Conservation (phyloP, 35 echinoderm and acorn worm species). For the Ophioderma brevispina region DNA sequence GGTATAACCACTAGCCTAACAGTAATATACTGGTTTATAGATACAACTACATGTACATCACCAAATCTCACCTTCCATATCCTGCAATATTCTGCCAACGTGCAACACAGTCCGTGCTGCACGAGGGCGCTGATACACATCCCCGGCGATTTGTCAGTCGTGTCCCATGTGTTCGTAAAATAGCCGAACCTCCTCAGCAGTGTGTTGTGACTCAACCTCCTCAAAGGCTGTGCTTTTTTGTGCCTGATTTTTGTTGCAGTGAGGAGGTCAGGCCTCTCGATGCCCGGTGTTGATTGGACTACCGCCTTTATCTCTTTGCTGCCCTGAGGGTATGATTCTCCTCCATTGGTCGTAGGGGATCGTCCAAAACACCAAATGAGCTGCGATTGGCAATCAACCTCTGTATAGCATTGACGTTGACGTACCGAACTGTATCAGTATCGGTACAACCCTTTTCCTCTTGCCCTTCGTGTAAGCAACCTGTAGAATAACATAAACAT, state of each 20-base stretch:
- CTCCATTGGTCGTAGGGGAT: too few species aligned
- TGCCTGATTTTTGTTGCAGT: neutral
- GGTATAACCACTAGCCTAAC: too few species aligned
- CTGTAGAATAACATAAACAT: too few species aligned
- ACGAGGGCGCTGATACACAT: neutral
- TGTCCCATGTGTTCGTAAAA: neutral
- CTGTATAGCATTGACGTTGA: too few species aligned
- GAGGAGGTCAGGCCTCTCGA: neutral
- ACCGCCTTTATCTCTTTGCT: neutral
- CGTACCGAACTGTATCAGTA: too few species aligned
- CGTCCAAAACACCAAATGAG: too few species aligned
- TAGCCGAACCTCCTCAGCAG: neutral
- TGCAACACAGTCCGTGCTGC: neutral
- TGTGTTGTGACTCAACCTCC: neutral
- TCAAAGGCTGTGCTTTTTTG: neutral
- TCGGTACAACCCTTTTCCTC: too few species aligned
- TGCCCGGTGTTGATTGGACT: neutral
- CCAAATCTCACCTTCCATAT: too few species aligned
- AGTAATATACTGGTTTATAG: too few species aligned
- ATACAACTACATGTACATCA: too few species aligned
- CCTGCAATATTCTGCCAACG: neutral
- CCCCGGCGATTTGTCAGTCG: neutral
- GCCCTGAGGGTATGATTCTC: neutral
- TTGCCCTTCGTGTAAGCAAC: too few species aligned
- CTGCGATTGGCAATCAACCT: too few species aligned